Conservation (phyloP, 2,888 invertebrate species). For the Cartodere bifasciata region DNA sequence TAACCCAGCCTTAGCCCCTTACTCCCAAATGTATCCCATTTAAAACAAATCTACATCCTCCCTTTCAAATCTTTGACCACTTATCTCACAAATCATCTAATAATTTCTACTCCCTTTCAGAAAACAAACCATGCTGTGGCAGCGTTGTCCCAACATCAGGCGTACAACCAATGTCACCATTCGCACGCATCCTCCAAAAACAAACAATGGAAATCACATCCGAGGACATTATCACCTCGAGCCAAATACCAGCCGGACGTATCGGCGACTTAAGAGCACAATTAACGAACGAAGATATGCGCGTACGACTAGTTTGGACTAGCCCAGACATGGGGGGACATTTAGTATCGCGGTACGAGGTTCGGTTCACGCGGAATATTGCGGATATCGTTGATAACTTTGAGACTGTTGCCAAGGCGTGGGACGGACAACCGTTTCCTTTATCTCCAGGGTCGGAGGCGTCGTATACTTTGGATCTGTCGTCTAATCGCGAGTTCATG, state of each 20-base stretch:
- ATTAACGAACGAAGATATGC: conserved; percentile 34
- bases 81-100: too few relatives aligned
- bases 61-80: too few relatives aligned
- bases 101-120: conserved; percentile 19
- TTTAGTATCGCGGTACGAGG: conserved; percentile 39
- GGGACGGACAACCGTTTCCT: conserved; percentile 37
- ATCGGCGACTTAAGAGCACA: conserved; percentile 43
- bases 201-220: conserved; percentile 34
- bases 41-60: too few relatives aligned
- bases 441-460: conserved; percentile 41
- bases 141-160: conserved; percentile 36
- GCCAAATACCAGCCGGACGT: conserved; percentile 34
- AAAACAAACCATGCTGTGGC: conserved; percentile 41
- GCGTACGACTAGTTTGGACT: conserved; percentile 44
- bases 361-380: conserved; percentile 35
- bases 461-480: conserved; percentile 37
- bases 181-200: conserved; percentile 40
- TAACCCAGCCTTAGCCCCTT: too few relatives aligned
- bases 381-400: conserved; percentile 37
- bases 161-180: conserved; percentile 37
- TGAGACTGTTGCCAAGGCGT: conserved; percentile 33
- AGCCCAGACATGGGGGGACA: conserved; percentile 45
- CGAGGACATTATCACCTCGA: conserved; percentile 29
- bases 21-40: too few relatives aligned
- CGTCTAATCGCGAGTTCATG: conserved; percentile 34